Conservation (phyloP, 2,888 invertebrate species). For the Ellobium chinense region DNA sequence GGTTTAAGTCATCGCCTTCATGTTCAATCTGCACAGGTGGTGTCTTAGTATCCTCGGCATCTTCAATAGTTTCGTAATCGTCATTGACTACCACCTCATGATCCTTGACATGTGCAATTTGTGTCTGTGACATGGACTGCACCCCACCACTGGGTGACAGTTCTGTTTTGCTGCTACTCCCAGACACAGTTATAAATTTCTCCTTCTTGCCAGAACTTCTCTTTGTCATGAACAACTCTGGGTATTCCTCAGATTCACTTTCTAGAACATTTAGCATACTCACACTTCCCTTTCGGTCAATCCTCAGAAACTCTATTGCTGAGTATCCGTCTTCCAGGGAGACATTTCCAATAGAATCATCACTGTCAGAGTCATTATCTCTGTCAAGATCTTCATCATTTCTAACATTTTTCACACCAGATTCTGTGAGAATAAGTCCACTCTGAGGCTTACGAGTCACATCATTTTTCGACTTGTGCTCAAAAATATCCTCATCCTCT, state of each 20-base stretch:
- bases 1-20: constrained; percentile 23
- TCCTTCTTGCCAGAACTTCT: not conserved
- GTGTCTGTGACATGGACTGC: not conserved
- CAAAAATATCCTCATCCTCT: not conserved
- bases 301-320: constrained; percentile 27
- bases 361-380: constrained; percentile 37
- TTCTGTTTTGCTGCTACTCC: not conserved
- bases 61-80: constrained; percentile 32
- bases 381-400: not conserved
- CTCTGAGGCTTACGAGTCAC: not conserved
- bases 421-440: not conserved
- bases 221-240: not conserved
- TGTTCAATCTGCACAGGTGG: not conserved
- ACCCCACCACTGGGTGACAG: not conserved
- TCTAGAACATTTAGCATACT: constrained; percentile 43
- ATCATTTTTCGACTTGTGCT: not conserved
- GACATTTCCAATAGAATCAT: constrained; percentile 42
- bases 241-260: constrained; percentile 40
- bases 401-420: not conserved
- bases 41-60: not conserved
- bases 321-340: constrained; percentile 44
- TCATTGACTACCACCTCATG: too few relatives aligned
- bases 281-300: constrained; percentile 18
- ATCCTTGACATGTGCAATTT: not conserved
- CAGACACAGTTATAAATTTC: not conserved